Conservation (phyloP, 2,888 invertebrate species). For the Zonitis immaculata region DNA sequence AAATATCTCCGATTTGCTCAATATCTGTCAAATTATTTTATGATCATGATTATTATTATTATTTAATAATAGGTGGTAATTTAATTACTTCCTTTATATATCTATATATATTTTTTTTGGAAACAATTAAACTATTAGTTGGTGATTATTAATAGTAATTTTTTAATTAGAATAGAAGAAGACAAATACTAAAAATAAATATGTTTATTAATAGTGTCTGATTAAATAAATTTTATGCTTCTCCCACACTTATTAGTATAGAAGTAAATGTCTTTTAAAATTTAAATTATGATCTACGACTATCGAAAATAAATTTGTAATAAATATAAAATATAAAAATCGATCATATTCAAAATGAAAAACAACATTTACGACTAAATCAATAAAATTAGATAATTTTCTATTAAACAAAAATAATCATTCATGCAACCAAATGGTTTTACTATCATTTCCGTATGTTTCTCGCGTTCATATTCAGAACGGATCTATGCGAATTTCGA, state of each 20-base stretch:
- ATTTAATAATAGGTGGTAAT: conserved; percentile 17
- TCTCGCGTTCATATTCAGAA: too few relatives aligned
- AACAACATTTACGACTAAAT: neutral
- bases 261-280: neutral
- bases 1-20: conserved; percentile 26
- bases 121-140: too few relatives aligned
- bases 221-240: neutral
- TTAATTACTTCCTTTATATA: conserved; percentile 20
- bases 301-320: neutral
- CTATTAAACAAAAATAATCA: too few relatives aligned
- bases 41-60: conserved; percentile 5
- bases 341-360: neutral
- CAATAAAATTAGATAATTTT: too few relatives aligned
- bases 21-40: conserved; percentile 10
- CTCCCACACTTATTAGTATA: neutral
- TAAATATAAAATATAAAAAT: neutral
- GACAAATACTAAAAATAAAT: too few relatives aligned
- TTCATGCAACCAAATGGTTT: too few relatives aligned
- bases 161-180: too few relatives aligned
- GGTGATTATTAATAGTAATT: too few relatives aligned
- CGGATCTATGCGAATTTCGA: too few relatives aligned
- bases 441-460: too few relatives aligned
- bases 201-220: neutral
- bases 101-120: too few relatives aligned
- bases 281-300: neutral